These are phyloP conservation scores for Mobula hypostoma DNA, from an alignment of 2,113 vertebrate genomes.

Conservation along the genomic window DNA sequence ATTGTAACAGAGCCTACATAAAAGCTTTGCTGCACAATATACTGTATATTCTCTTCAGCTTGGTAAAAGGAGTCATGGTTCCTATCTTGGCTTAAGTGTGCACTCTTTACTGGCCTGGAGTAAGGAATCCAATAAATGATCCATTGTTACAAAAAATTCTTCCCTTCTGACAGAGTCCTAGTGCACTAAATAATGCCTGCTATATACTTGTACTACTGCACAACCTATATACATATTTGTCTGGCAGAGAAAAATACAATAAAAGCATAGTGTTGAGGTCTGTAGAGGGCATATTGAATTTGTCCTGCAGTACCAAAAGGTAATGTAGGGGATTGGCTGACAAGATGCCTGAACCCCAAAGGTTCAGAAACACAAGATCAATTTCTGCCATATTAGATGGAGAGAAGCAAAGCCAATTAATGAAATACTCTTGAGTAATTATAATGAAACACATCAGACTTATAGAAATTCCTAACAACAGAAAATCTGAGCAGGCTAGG, in stretches of 20 bases:
- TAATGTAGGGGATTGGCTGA: too few species aligned
- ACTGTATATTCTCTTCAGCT: background rate
- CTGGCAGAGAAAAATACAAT: background rate
- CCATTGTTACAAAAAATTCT: background rate
- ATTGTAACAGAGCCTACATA: background rate
- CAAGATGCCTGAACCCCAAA: too few species aligned
- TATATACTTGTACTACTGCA: background rate
- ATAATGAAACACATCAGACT: too few species aligned
- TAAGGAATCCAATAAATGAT: background rate
- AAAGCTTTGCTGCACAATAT: background rate
- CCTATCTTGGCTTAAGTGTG: background rate
- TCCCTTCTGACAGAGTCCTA: background rate
- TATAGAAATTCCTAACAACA: too few species aligned
- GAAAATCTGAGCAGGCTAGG: too few species aligned
- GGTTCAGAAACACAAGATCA: too few species aligned
- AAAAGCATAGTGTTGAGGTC: background rate
- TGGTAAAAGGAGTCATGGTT: background rate
- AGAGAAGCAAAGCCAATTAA: too few species aligned
- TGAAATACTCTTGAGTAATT: too few species aligned
- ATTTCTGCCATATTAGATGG: too few species aligned
- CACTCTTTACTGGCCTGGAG: background rate
- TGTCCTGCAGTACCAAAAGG: background rate
- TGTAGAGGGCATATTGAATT: background rate
- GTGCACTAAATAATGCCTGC: background rate
- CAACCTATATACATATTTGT: background rate